Evolutionary conservation across 2,888 invertebrate genomes (phyloP), one percentile per base, ranked within the genome.

Genomic region (Archips xylosteana): DNA sequence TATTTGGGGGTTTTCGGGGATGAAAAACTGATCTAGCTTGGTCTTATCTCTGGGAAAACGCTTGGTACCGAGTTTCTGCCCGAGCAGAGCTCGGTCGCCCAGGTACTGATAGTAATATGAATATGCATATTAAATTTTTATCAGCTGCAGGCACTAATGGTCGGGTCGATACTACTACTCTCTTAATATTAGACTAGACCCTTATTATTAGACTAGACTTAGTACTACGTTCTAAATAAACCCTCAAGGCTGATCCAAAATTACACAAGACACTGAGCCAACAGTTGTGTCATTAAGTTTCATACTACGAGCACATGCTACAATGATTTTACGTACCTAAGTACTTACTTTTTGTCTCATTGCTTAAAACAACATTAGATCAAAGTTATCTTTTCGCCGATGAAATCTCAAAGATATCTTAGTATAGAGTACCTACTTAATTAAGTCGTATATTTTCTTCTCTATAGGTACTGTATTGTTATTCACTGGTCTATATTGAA

Each of bases 171-270:
- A 45, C 42, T 51, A 59, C 59, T 39, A 59, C 59, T 39, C 34
- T 49, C 9, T 10, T n/a, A 23, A 32, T 62, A 67, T 67, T 67
- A 67, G 34, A 61, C 54, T n/a, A n/a, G n/a, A 54, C 13, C 36
- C 32, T 59, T 57, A 68, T 63, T 71, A 75, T 71, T 75, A 75
- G 60, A 71, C 64, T 64, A 71, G 68, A 75, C 75, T 68, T 71
- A 59, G 71, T 72, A 47, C 80, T 79, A 78, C 80, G 79, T 76
- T 78, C 77, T 74, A 75, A 69, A 69, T 81, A 81, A 83, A 81
- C 81, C 79, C 61, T 83, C 85, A 86, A 88, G 87, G 86, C 80
- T 79, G 76, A 62, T 64, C 72, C 66, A 76, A 54, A 71, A 74
- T 75, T 78, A 78, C 69, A 78, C 70, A 73, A 76, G 70, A 75